Evolutionary conservation across 2,797 vertebrate species (phyloP).

Genomic region (Phrynocephalus forsythii): DNA sequence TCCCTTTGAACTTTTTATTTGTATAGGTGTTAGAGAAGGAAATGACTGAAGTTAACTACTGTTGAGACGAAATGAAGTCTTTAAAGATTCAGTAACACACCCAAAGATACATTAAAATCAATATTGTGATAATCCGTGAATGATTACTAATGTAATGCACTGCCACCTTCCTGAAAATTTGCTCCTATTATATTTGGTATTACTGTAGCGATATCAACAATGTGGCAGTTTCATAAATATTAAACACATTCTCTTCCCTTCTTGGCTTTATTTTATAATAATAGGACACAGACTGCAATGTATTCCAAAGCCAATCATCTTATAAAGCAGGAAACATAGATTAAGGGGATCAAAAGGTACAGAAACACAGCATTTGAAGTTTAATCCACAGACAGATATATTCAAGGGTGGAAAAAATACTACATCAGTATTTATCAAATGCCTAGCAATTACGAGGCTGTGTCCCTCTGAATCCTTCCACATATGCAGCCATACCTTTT

Average conservation of each 20-base stretch:
- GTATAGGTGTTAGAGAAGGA: slow-evolving; percentile 33
- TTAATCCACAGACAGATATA: slow-evolving; percentile 55
- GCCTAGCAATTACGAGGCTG: slow-evolving; percentile 30
- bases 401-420: slow-evolving; percentile 8
- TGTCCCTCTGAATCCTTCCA: slow-evolving; percentile 28
- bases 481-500: slow-evolving; percentile 33
- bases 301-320: slow-evolving; percentile 42
- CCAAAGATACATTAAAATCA: slow-evolving; percentile 52
- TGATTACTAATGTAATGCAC: slow-evolving; percentile 53
- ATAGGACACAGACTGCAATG: slow-evolving; percentile 50
- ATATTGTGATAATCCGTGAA: slow-evolving; percentile 52
- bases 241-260: slow-evolving; percentile 63
- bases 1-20: neutral
- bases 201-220: slow-evolving; percentile 52
- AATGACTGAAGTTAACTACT: slow-evolving; percentile 49
- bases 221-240: slow-evolving; percentile 70
- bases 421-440: slow-evolving; percentile 47
- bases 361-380: slow-evolving; percentile 56
- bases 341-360: slow-evolving; percentile 49
- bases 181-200: slow-evolving; percentile 53
- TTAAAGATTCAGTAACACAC: slow-evolving; percentile 40
- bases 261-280: slow-evolving; percentile 67
- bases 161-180: slow-evolving; percentile 45
- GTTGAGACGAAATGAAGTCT: slow-evolving; percentile 37
- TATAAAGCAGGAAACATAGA: slow-evolving; percentile 53